A percentile compares a stretch with the other conserved stretches of the same genome.
Evolutionary conservation across 37 sponge, comb jelly and placozoan genomes (phyloP).

Genomic region (Corticium candelabrum): DNA sequence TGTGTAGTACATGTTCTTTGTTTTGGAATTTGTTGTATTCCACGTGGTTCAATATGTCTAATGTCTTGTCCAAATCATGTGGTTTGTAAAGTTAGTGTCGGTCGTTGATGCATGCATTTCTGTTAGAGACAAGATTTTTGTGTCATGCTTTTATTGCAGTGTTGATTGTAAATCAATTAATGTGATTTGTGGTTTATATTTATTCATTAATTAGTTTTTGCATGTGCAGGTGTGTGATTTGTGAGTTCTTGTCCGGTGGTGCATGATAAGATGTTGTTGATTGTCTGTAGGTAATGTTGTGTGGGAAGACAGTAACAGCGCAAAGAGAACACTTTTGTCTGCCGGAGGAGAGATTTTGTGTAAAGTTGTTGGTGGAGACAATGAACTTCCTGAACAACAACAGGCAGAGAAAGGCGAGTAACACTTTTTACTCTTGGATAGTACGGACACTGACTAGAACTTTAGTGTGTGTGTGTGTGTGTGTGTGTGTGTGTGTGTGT

Average conservation of each 20-base stretch:
- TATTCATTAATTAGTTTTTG: neutral
- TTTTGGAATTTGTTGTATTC: neutral
- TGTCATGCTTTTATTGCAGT: no score
- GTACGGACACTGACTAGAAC: neutral
- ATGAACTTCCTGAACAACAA: neutral
- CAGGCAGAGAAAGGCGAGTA: neutral
- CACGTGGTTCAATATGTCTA: neutral
- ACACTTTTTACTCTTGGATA: neutral
- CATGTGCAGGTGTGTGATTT: neutral
- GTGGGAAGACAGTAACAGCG: constrained; percentile 50
- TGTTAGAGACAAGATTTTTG: no score
- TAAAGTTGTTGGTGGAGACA: neutral
- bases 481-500: neutral
- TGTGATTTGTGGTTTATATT: neutral
- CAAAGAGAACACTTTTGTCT: constrained; percentile 34
- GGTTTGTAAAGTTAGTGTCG: no score
- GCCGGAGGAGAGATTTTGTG: constrained; percentile 9
- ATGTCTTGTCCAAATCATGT: neutral
- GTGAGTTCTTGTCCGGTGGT: neutral
- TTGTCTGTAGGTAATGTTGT: constrained; percentile 43
- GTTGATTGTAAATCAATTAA: neutral
- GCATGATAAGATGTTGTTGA: neutral
- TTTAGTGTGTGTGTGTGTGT: neutral
- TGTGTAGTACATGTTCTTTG: neutral
- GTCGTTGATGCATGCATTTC: no score